Percentiles rank a stretch among this genome's conserved stretches.
Conservation (phyloP, 2,113 vertebrate species). For the Podarcis cretensis region DNA sequence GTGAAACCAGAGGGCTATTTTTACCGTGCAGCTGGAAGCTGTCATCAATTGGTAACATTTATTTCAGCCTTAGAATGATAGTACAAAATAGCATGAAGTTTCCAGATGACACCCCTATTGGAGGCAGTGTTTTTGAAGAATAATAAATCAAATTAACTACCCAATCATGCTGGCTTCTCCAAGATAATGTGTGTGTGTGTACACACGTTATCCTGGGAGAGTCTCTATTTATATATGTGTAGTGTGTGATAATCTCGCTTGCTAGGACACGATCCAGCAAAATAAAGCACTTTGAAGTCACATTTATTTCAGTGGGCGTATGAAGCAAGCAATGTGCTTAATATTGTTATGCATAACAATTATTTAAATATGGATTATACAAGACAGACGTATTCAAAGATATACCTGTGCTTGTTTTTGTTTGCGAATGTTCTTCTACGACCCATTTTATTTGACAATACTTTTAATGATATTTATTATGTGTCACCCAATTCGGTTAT, state of each 20-base stretch:
- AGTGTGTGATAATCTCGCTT: background rate
- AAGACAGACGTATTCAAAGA: background rate
- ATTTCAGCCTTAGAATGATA: slow-evolving; percentile 71
- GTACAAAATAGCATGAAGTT: slow-evolving; percentile 74
- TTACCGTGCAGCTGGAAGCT: slow-evolving; percentile 75
- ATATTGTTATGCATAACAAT: background rate
- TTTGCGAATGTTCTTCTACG: background rate
- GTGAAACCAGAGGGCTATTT: slow-evolving; percentile 73
- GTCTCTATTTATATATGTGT: background rate
- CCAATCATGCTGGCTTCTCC: slow-evolving; percentile 53
- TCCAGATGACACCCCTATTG: slow-evolving; percentile 62
- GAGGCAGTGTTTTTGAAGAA: slow-evolving; percentile 70
- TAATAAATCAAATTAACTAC: slow-evolving; percentile 69
- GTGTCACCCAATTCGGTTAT: background rate
- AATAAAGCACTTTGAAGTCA: background rate
- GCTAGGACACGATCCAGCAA: background rate
- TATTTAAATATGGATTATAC: background rate
- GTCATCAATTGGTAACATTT: slow-evolving; percentile 74
- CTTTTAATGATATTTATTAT: background rate
- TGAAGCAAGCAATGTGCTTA: background rate
- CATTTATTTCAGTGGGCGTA: background rate
- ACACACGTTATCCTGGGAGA: slow-evolving; percentile 20
- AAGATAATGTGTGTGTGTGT: background rate
- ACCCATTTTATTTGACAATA: background rate
- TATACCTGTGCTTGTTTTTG: background rate